Percentiles rank a stretch among this genome's conserved stretches.
These are phyloP conservation scores for Esperia sulphurella DNA, from an alignment of 2,888 invertebrate genomes.

Conservation along the genomic window DNA sequence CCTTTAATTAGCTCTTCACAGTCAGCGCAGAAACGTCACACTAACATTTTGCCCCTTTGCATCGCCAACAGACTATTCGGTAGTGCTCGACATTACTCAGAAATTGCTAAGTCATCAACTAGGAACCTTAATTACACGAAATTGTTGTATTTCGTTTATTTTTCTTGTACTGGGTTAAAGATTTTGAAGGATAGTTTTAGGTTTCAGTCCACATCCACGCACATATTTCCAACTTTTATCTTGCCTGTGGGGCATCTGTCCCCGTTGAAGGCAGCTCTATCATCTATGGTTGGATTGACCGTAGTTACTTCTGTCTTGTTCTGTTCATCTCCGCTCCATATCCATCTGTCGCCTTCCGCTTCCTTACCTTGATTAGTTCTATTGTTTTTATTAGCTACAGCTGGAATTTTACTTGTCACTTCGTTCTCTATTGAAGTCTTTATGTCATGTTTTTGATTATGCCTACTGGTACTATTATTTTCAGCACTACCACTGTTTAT, in stretches of 20 bases:
- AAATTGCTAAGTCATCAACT: too few species aligned
- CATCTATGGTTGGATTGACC: slow-evolving; percentile 15
- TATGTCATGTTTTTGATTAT: neutral
- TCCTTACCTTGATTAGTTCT: neutral
- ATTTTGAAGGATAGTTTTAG: too few species aligned
- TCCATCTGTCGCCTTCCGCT: slow-evolving; percentile 9
- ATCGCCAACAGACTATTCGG: too few species aligned
- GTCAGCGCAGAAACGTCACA: too few species aligned
- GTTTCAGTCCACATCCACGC: slow-evolving; percentile 18
- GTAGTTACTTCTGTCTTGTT: slow-evolving; percentile 14
- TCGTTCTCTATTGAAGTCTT: slow-evolving; percentile 11
- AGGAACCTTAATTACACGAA: too few species aligned
- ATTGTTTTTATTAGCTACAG: neutral
- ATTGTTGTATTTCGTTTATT: too few species aligned
- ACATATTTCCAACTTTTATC: slow-evolving; percentile 18
- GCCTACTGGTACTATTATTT: neutral
- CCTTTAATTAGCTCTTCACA: too few species aligned
- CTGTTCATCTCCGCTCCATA: slow-evolving; percentile 20
- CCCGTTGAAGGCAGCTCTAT: slow-evolving; percentile 29
- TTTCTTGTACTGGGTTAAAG: too few species aligned
- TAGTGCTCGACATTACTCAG: too few species aligned
- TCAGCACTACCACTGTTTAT: neutral
- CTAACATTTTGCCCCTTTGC: too few species aligned
- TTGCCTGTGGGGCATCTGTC: slow-evolving; percentile 28
- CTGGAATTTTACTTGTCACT: neutral